Evolutionary conservation across 2,113 vertebrate genomes (phyloP).

Genomic region (Hypomesus transpacificus): DNA sequence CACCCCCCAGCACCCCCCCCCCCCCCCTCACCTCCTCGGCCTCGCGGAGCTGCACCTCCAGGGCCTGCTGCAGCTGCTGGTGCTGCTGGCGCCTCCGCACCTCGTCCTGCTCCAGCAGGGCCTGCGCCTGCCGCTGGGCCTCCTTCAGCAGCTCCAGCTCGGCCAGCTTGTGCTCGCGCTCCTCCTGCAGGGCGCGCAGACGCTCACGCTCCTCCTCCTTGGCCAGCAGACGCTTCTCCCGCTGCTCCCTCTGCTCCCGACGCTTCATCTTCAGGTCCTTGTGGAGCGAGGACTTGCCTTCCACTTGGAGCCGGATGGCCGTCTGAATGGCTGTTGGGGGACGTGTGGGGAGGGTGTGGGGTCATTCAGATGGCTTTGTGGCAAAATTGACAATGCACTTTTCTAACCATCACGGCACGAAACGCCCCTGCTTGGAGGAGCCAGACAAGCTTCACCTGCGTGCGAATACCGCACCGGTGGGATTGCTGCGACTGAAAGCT

Average conservation of each 20-base stretch:
- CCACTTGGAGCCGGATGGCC: constrained; percentile 83
- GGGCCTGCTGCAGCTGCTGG: constrained; percentile 82
- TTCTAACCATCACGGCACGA: too few relatives aligned
- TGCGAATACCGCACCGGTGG: too few relatives aligned
- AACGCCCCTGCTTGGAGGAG: too few relatives aligned
- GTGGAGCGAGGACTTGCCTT: constrained; percentile 88
- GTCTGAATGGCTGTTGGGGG: constrained; percentile 84
- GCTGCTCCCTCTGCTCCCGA: constrained; percentile 84
- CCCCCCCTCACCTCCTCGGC: constrained; percentile 81
- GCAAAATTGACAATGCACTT: too few relatives aligned
- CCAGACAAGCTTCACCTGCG: too few relatives aligned
- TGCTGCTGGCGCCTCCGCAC: constrained; percentile 84
- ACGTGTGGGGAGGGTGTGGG: too few relatives aligned
- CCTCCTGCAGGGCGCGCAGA: constrained; percentile 87
- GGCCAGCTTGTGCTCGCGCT: constrained; percentile 85
- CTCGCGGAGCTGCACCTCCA: constrained; percentile 84
- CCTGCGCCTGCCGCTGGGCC: constrained; percentile 85
- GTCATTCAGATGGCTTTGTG: too few relatives aligned
- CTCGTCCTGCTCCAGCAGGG: constrained; percentile 84
- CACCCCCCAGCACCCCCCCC: background rate
- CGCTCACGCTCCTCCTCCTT: constrained; percentile 87
- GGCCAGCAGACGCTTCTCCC: constrained; percentile 77
- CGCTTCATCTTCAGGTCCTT: constrained; percentile 90
- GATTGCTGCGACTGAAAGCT: too few relatives aligned
- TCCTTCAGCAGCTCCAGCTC: constrained; percentile 92